Conservation (phyloP, 2,113 vertebrate genomes). For the Mormyrus iriodes region DNA sequence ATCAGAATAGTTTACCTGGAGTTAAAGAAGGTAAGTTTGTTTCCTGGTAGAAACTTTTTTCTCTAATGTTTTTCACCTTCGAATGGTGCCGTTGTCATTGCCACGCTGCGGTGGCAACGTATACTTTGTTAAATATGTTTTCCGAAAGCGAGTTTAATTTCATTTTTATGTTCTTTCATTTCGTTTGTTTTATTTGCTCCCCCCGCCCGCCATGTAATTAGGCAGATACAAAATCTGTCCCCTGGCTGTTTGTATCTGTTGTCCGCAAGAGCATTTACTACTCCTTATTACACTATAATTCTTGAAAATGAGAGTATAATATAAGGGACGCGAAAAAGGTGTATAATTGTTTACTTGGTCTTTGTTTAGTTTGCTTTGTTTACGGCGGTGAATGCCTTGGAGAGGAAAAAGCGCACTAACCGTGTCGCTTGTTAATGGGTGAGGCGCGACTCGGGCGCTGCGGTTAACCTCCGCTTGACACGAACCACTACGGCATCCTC, state of each 20-base stretch:
- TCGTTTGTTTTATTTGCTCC: not conserved
- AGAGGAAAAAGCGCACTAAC: not conserved
- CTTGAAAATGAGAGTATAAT: not conserved
- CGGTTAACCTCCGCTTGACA: not conserved
- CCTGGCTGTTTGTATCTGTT: not conserved
- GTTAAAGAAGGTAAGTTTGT: conserved; percentile 67
- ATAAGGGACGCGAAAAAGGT: not conserved
- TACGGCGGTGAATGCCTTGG: not conserved
- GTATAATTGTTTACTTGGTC: not conserved
- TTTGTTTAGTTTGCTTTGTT: not conserved
- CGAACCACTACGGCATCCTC: not conserved
- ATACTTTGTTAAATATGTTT: not conserved
- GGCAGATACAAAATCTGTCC: not conserved
- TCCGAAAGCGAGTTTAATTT: not conserved
- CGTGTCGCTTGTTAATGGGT: not conserved
- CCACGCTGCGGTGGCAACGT: not conserved
- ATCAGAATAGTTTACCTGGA: conserved; percentile 66
- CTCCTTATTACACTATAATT: not conserved
- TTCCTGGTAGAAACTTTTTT: conserved; percentile 14
- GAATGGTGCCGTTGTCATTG: not conserved
- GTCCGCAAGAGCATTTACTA: not conserved
- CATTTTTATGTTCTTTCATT: not conserved
- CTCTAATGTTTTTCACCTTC: not conserved
- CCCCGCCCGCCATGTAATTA: not conserved
- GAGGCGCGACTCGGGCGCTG: not conserved